These are phyloP conservation scores for Hypotaenidia philippensis DNA, from an alignment of 2,797 vertebrate species.

Conservation along the genomic window DNA sequence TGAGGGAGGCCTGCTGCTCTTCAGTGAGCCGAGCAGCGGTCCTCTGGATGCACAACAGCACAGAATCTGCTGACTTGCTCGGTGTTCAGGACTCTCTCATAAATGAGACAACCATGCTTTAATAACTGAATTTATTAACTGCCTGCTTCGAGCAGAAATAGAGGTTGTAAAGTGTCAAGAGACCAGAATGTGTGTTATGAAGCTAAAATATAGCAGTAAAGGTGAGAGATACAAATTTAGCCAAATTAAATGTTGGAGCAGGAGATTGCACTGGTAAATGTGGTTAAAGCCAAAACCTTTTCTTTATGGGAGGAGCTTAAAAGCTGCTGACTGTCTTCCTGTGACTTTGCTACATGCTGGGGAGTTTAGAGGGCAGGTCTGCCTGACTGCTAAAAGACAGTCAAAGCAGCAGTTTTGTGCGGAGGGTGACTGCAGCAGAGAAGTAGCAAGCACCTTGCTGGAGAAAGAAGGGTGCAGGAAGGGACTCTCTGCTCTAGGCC, in stretches of 20 bases:
- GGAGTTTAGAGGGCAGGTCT: not conserved
- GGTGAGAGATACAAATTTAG: not conserved
- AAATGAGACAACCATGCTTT: not conserved
- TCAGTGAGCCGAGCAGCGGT: not conserved
- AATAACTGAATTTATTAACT: not conserved
- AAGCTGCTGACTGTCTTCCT: slow-evolving; percentile 45
- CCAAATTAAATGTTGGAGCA: not conserved
- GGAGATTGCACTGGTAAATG: not conserved
- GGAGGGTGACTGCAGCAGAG: not conserved
- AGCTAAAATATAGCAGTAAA: not conserved
- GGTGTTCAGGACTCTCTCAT: not conserved
- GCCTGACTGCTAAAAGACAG: not conserved
- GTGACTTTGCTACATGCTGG: not conserved
- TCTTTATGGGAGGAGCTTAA: not conserved
- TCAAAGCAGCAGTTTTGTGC: not conserved
- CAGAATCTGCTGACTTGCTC: not conserved
- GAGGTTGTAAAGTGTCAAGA: not conserved
- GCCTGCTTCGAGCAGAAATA: not conserved
- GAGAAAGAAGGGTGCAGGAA: not conserved
- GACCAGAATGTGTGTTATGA: not conserved
- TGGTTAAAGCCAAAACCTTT: not conserved
- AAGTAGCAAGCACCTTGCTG: not conserved
- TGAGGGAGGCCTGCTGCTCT: not conserved
- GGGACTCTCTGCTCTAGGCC: not conserved
- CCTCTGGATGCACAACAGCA: not conserved